Base-by-base conservation (phyloP, 2,888 invertebrate species). In the Phytoseiulus persimilis region DNA sequence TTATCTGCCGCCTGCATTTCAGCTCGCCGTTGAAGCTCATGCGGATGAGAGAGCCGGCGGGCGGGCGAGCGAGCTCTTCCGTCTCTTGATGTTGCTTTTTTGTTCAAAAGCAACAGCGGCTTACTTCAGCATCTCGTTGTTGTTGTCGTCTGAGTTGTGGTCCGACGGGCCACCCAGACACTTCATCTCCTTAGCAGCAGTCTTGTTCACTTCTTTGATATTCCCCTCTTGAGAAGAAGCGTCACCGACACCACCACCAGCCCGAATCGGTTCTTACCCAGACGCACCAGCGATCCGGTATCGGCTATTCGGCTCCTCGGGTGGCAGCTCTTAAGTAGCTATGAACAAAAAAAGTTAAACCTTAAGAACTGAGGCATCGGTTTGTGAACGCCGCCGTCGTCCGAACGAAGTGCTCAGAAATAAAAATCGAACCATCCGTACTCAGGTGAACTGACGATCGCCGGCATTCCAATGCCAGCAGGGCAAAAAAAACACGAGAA, bases 201-300 rank as follows among this genome's bases (percentile, higher is more conserved):
- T 65, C 65, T 65, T 65, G 65, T 65, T 65, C 65, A 65, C 65
- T 65, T 65, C 65, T 65, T 65, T 65, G 65, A 65, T 65, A 65
- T 65, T 65, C 28, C 14, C 65, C 65, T 65, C 65, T 65, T 23
- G 65, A 65, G 23, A 65, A 65, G 65, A 28, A 65, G 18, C 65
- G 18, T 65, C 65, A 65, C 65, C 65, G 65, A 65, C 65, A 65
- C 65, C 65, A 18, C 9, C 65, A 18, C 1, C 65, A 65, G 28
- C 18, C 65, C 65, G 28, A 65, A 11, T 65, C 65, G 65, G 23
- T 65, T 65, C 65, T 18, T 23, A 14, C 11, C 65, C 65, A 14
- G 65, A 23, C 65, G 65, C 1, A 28, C 23, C 65, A 65, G 18
- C 65, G 65, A 65, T 65, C 65, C 65, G 65, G 65, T 65, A 65